phyloP scores from a whole-genome alignment of 2,797 vertebrate species.

The Eleutherodactylus coqui region DNA sequence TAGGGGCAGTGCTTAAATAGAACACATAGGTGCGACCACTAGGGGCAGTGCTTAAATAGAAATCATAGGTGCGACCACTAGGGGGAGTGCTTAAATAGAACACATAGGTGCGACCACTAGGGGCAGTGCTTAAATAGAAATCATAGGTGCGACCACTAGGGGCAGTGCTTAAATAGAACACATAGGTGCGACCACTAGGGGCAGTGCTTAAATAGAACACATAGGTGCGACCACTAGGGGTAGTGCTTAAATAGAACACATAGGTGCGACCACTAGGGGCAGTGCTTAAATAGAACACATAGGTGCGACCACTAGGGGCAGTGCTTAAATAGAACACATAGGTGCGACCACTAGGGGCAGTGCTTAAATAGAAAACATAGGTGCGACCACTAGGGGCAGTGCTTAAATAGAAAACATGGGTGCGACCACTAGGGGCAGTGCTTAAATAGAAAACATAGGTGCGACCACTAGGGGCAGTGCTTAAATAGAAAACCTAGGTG shows the following conservation, averaged over 20 bases:
- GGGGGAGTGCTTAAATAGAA: no score
- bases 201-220: neutral
- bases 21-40: no score
- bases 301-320: neutral
- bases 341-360: neutral
- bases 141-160: neutral
- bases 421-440: neutral
- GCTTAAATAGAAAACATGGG: no score
- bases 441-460: neutral
- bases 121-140: neutral
- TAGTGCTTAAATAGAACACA: no score
- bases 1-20: no score
- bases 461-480: neutral
- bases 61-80: neutral
- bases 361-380: neutral
- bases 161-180: no score
- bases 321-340: no score
- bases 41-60: neutral
- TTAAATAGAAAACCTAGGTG: no score
- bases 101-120: neutral
- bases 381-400: neutral
- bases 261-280: neutral
- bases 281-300: neutral
- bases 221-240: neutral
- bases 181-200: neutral